phyloP scores from a whole-genome alignment of 1,140 invertebrate genomes.

The Triops cancriformis region DNA sequence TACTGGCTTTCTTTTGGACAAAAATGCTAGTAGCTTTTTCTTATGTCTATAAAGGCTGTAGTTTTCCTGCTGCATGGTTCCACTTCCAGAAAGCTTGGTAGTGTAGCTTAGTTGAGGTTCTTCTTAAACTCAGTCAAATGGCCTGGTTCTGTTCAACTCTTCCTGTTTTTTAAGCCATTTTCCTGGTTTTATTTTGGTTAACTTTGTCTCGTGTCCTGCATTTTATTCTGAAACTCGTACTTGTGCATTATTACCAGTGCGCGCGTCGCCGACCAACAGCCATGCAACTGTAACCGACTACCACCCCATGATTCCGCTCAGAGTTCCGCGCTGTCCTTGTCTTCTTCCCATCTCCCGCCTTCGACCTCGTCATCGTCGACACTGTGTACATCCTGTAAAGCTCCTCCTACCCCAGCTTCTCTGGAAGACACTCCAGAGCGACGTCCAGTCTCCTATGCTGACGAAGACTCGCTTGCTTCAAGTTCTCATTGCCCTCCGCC shows the following conservation, averaged over 20 bases:
- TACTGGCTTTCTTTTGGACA: background rate
- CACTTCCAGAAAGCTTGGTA: too few relatives aligned
- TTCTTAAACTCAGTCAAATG: too few relatives aligned
- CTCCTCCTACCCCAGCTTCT: conserved; percentile 11
- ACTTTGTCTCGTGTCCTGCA: background rate
- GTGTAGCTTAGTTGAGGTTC: too few relatives aligned
- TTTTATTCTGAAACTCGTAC: conserved; percentile 10
- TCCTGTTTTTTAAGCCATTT: background rate
- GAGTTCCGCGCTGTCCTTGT: background rate
- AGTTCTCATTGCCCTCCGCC: background rate
- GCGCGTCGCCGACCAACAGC: conserved; percentile 1
- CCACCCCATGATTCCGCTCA: background rate
- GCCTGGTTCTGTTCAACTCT: too few relatives aligned
- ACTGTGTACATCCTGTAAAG: background rate
- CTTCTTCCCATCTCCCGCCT: conserved; percentile 7
- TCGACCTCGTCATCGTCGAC: background rate
- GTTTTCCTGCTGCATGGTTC: too few relatives aligned
- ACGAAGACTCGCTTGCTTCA: background rate
- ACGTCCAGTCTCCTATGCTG: background rate
- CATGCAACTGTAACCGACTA: conserved; percentile 5
- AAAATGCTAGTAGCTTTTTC: too few relatives aligned
- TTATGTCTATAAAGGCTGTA: too few relatives aligned
- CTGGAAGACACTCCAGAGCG: conserved; percentile 2
- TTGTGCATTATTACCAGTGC: conserved; percentile 7
- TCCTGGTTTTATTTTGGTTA: background rate